Base-by-base conservation (phyloP, 2,888 invertebrate genomes). In the Latrodectus elegans region DNA sequence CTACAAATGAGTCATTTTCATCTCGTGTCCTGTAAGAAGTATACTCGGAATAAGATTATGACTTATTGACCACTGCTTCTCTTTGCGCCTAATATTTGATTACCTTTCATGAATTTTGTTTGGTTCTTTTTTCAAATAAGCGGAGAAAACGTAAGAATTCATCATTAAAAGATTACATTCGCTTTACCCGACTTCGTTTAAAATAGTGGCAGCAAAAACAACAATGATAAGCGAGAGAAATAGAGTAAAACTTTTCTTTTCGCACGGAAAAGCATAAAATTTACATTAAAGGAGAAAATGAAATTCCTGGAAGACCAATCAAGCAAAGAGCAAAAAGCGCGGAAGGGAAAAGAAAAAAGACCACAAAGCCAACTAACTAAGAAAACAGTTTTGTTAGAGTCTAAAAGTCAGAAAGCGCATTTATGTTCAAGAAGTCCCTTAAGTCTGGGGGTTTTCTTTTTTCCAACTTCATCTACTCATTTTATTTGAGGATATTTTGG, bases 131-230 rank as follows among this genome's bases (percentile, higher is more conserved):
- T 38, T 38, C 38, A 38, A 38, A 38, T 38, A 38, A 72, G 72
- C 6, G 60, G 11, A n/a, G n/a, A 52, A 75, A 75, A 22, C 74
- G 81, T 60, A 87, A 79, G 71, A 81, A 87, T 87, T 80, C 86
- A 87, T 87, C 86, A 87, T 87, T 87, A 87, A 87, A 87, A 87
- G 86, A 87, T 87, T 87, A 87, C 86, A 87, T 65, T 60, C 74
- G 71, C 60, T 77, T 73, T 78, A 78, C 67, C 73, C 51, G 70
- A 55, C 76, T 83, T 71, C 60, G 76, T 75, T 71, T 26, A 75
- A 84, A 84, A 84, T 22, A 78, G 60, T 55, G 51, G 14, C 64
- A 64, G 52, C 55, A 65, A 81, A 55, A 73, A 60, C 64, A 26
- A 67, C 55, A 64, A 38, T 68, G 64, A 74, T 51, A 70, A 70